Percentiles rank a stretch among this genome's conserved stretches.
phyloP scores from a whole-genome alignment of 2,113 vertebrate genomes.

The Pelecanoides urinatrix region DNA sequence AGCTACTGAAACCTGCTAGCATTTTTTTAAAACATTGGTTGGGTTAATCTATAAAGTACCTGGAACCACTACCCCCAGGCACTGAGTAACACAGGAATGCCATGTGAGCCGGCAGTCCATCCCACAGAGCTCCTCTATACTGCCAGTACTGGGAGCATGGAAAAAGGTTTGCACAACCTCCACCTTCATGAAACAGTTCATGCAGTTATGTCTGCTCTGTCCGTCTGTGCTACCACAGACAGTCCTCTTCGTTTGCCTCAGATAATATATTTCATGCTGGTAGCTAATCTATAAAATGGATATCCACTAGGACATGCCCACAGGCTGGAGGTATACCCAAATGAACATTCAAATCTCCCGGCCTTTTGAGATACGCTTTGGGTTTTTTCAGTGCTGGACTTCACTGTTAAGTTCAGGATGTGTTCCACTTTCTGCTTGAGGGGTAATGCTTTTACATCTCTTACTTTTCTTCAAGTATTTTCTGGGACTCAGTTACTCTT shows the following conservation, averaged over 20 bases:
- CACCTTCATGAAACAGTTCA: not conserved
- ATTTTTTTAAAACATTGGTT: not conserved
- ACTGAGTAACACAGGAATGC: not conserved
- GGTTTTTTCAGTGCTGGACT: not conserved
- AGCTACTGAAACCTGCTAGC: not conserved
- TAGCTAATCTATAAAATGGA: not conserved
- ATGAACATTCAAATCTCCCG: not conserved
- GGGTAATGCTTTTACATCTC: not conserved
- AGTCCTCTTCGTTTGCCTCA: not conserved
- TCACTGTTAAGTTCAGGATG: not conserved
- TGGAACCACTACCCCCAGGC: fast-evolving
- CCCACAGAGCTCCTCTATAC: not conserved
- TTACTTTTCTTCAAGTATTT: not conserved
- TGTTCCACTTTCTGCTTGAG: not conserved
- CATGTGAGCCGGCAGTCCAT: not conserved
- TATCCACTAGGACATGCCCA: not conserved
- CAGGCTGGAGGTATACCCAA: not conserved
- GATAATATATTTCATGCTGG: not conserved
- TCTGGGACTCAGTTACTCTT: not conserved
- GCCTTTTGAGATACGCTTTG: not conserved
- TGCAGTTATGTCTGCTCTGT: not conserved
- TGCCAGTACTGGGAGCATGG: not conserved
- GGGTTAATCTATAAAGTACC: not conserved
- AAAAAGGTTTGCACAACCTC: not conserved
- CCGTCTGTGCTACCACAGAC: not conserved